Percentiles rank a stretch among this genome's conserved stretches.
These are phyloP conservation scores for Ceratotherium simum DNA, from an alignment of 2,113 vertebrate genomes.

Conservation along the genomic window DNA sequence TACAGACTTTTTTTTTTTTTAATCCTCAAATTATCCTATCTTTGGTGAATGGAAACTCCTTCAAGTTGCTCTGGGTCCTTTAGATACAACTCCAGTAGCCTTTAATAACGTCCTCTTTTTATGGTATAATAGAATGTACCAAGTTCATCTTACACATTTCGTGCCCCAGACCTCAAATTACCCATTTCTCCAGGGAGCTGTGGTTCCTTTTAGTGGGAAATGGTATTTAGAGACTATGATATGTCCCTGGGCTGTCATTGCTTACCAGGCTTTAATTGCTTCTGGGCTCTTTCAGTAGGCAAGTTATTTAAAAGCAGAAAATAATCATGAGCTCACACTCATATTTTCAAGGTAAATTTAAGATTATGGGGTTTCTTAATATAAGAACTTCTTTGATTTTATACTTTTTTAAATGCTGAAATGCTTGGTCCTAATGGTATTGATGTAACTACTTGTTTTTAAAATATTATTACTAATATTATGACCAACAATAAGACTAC, in stretches of 20 bases:
- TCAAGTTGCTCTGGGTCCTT: not conserved
- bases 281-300: not conserved
- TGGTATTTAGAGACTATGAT: not conserved
- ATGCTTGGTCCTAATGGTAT: not conserved
- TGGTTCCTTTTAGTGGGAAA: not conserved
- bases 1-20: not conserved
- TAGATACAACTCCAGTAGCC: not conserved
- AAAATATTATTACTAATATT: not conserved
- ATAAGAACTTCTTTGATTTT: not conserved
- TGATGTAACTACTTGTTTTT: slow-evolving; percentile 2
- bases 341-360: slow-evolving; percentile 19
- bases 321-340: not conserved
- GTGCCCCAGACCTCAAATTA: not conserved
- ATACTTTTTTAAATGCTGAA: slow-evolving; percentile 19
- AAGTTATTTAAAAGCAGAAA: slow-evolving; percentile 49
- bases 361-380: not conserved
- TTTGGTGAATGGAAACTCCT: not conserved
- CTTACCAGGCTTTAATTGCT: not conserved
- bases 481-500: not conserved
- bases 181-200: not conserved
- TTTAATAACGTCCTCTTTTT: slow-evolving; percentile 17
- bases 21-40: not conserved
- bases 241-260: not conserved
- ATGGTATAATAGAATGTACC: not conserved
- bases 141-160: not conserved